Evolutionary conservation across 1,140 invertebrate genomes (phyloP).

Genomic region (Cydia fagiglandana): DNA sequence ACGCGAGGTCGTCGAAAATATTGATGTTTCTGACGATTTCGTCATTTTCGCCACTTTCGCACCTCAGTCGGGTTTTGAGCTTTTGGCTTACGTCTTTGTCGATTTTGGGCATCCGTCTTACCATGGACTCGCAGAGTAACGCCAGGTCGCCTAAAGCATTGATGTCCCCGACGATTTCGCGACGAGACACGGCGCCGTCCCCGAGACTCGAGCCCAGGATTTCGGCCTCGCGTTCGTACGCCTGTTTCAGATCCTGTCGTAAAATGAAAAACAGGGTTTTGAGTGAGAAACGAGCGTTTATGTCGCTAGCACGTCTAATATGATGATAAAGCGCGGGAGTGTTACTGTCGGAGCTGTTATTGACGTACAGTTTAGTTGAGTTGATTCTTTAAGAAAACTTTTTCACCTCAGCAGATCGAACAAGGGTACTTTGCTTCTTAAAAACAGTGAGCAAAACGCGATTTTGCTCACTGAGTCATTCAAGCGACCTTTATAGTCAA

Average conservation of each 20-base stretch:
- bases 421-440: too few species aligned
- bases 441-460: too few species aligned
- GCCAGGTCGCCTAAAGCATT: constrained; percentile 90
- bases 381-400: too few species aligned
- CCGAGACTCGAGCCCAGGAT: constrained; percentile 93
- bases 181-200: constrained; percentile 90
- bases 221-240: constrained; percentile 89
- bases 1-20: constrained; percentile 85
- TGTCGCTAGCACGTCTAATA: too few species aligned
- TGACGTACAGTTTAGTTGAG: too few species aligned
- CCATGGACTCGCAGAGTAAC: constrained; percentile 95
- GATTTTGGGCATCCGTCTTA: constrained; percentile 60
- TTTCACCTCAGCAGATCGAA: too few species aligned
- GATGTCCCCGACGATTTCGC: constrained; percentile 90
- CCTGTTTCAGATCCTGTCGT: constrained; percentile 68
- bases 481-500: too few species aligned
- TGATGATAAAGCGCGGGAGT: too few species aligned
- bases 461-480: too few species aligned
- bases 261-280: constrained; percentile 10
- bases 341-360: too few species aligned
- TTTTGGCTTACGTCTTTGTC: background rate
- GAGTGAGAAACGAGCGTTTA: constrained; percentile 30
- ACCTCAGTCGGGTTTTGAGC: background rate
- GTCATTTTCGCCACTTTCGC: background rate
- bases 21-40: constrained; percentile 90